Percentiles rank a stretch among this genome's conserved stretches.
Conservation (phyloP, 2,797 vertebrate species). For the Eurystomus glaucurus region DNA sequence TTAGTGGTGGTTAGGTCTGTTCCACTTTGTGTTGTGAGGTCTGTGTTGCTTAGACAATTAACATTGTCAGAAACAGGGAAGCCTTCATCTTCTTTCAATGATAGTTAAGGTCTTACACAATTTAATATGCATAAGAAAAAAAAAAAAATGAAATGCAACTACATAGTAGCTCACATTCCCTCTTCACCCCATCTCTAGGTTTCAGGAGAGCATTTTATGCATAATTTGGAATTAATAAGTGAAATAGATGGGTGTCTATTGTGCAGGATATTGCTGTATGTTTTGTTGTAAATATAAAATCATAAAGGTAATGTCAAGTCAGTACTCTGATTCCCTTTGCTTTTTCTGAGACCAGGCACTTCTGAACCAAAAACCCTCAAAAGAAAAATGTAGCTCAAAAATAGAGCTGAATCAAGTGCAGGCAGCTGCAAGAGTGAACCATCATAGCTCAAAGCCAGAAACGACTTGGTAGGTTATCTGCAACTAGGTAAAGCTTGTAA, state of each 20-base stretch:
- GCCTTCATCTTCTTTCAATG: not conserved
- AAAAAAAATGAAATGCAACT: not conserved
- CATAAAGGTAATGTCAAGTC: fast-evolving
- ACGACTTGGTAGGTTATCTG: conserved; percentile 74
- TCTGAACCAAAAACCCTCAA: not conserved
- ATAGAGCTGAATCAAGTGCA: conserved; percentile 43
- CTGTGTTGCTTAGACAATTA: not conserved
- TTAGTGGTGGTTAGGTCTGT: not conserved
- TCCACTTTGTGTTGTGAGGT: not conserved
- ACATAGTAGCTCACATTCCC: not conserved
- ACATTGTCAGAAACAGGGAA: not conserved
- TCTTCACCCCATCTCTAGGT: not conserved
- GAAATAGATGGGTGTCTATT: not conserved
- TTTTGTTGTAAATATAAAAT: not conserved
- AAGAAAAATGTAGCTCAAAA: conserved; percentile 34
- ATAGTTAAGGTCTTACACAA: not conserved
- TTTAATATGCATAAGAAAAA: fast-evolving
- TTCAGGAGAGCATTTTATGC: not conserved
- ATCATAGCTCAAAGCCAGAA: conserved; percentile 80
- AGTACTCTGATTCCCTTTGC: not conserved
- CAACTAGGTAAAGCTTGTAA: conserved; percentile 84
- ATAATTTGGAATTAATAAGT: not conserved
- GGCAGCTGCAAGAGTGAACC: conserved; percentile 70
- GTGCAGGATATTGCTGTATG: not conserved
- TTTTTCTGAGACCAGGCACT: not conserved